Conservation (phyloP, 2,888 invertebrate genomes). For the Heliconius cydno region DNA sequence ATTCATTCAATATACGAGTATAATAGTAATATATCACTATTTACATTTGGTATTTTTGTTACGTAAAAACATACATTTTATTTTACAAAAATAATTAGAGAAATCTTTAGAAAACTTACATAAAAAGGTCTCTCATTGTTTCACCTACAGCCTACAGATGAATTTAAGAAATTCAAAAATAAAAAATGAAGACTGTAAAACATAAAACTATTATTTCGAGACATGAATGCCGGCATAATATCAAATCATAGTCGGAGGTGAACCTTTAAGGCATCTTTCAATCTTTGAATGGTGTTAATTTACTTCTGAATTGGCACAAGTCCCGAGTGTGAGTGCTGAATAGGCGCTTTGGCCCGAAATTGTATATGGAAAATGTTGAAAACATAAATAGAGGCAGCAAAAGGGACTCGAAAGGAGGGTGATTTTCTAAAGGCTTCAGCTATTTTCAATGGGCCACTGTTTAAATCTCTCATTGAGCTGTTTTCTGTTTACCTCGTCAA, state of each 20-base stretch:
- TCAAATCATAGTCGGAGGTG: constrained; percentile 46
- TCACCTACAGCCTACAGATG: neutral
- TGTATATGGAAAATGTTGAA: constrained; percentile 79
- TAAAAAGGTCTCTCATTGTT: neutral
- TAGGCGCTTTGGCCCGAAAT: constrained; percentile 69
- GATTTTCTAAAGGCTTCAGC: constrained; percentile 80
- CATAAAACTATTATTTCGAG: constrained; percentile 19
- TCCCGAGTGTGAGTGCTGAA: constrained; percentile 71
- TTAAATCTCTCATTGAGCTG: constrained; percentile 79
- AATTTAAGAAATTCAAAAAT: neutral
- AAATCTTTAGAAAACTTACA: neutral
- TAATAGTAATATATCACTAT: neutral
- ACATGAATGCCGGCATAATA: constrained; percentile 37
- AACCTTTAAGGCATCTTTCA: constrained; percentile 52
- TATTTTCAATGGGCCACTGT: constrained; percentile 77
- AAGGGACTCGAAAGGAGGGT: constrained; percentile 75
- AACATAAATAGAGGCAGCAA: constrained; percentile 75
- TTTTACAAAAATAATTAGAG: neutral
- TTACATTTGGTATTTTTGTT: neutral
- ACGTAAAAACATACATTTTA: neutral
- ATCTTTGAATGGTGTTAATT: constrained; percentile 75
- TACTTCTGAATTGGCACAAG: constrained; percentile 70
- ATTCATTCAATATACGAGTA: neutral
- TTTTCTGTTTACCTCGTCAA: constrained; percentile 76
- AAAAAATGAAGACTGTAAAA: neutral